phyloP scores from a whole-genome alignment of 2,888 invertebrate genomes.

The Diloba caeruleocephala region DNA sequence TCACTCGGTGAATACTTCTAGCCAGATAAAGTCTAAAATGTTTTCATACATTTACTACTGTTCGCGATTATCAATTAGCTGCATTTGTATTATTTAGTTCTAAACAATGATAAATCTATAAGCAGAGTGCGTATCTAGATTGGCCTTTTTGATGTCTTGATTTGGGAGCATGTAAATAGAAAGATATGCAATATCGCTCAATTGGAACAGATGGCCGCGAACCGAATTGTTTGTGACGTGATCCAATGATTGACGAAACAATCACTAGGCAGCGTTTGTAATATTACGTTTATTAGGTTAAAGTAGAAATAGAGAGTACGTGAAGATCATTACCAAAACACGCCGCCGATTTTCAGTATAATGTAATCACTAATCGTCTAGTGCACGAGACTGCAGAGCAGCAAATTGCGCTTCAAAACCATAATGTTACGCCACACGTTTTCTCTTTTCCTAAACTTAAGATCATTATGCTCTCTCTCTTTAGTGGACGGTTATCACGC shows the following conservation, averaged over 20 bases:
- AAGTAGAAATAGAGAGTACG: background rate
- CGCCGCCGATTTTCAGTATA: too few species aligned
- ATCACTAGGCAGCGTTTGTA: conserved; percentile 17
- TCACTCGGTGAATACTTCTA: conserved; percentile 7
- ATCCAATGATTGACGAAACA: conserved; percentile 23
- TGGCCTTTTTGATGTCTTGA: conserved; percentile 38
- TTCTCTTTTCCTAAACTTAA: conserved; percentile 39
- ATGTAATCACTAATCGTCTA: background rate
- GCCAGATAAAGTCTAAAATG: background rate
- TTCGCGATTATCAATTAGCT: conserved; percentile 3
- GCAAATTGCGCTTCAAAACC: conserved; percentile 5
- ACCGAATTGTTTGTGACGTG: conserved; percentile 47
- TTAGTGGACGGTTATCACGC: conserved; percentile 30
- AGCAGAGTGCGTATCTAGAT: conserved; percentile 25
- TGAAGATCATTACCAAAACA: too few species aligned
- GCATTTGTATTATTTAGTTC: conserved; percentile 5
- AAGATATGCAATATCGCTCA: conserved; percentile 53
- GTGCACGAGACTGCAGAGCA: conserved; percentile 2
- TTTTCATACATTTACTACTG: conserved; percentile 5
- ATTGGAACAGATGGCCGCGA: conserved; percentile 50
- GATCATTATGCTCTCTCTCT: conserved; percentile 22
- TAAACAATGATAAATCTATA: conserved; percentile 30
- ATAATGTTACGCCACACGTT: conserved; percentile 30
- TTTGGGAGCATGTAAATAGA: conserved; percentile 47
- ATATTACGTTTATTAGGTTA: conserved; percentile 2